phyloP scores from a whole-genome alignment of 2,797 vertebrate genomes.

The Lepidocolaptes lacrymiger region DNA sequence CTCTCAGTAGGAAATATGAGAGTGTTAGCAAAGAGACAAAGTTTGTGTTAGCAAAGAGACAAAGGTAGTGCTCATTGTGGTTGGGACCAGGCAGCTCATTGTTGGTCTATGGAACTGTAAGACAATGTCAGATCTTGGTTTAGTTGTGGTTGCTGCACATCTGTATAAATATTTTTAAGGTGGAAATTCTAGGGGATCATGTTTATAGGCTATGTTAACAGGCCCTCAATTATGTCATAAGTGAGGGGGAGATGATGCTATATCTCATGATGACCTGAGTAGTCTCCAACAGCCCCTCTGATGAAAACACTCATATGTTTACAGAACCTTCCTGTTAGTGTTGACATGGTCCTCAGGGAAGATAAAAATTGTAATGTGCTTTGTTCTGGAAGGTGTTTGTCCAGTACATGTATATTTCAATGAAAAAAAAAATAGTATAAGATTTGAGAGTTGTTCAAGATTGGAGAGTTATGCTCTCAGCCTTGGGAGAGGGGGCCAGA shows the following conservation, averaged over 20 bases:
- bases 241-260: not conserved
- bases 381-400: not conserved
- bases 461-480: not conserved
- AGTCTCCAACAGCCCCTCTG: not conserved
- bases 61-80: not conserved
- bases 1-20: not conserved
- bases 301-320: not conserved
- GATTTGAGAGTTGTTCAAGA: not conserved
- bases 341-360: not conserved
- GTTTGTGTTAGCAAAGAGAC: slow-evolving; percentile 1
- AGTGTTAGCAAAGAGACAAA: slow-evolving; percentile 13
- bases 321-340: not conserved
- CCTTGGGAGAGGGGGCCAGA: not conserved
- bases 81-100: not conserved
- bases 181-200: slow-evolving; percentile 29
- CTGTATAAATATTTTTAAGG: slow-evolving; percentile 61
- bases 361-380: not conserved
- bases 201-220: not conserved
- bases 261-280: not conserved
- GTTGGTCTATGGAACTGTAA: slow-evolving; percentile 6
- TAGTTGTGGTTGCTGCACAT: slow-evolving; percentile 45
- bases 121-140: slow-evolving; percentile 53
- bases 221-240: not conserved
- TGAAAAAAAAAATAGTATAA: not conserved
- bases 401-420: not conserved